These are phyloP conservation scores for Hemitrygon akajei DNA, from an alignment of 2,797 vertebrate species.

Conservation along the genomic window DNA sequence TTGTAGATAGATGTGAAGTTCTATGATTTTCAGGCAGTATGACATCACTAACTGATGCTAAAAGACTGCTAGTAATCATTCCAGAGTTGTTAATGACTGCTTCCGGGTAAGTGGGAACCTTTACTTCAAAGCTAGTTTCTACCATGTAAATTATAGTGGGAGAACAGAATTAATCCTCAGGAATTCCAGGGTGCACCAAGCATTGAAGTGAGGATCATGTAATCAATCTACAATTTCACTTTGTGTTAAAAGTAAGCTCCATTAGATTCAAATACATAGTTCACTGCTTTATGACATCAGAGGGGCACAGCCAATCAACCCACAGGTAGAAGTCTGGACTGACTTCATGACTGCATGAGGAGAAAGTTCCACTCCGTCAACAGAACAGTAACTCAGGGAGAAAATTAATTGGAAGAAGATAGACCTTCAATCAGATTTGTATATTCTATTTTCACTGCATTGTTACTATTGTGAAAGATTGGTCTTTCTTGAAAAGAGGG, in stretches of 20 bases:
- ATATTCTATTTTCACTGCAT: background rate
- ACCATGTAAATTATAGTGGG: background rate
- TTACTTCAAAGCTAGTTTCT: background rate
- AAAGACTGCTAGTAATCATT: constrained; percentile 2
- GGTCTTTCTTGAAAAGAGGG: background rate
- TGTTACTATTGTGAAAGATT: background rate
- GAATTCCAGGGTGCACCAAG: background rate
- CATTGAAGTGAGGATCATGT: background rate
- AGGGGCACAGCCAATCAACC: background rate
- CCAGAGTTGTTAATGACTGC: background rate
- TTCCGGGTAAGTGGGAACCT: background rate
- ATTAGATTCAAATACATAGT: background rate
- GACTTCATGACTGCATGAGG: background rate
- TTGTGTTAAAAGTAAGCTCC: background rate
- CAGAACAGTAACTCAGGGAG: background rate
- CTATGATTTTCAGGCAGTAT: background rate
- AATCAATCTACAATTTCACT: background rate
- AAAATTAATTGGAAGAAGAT: background rate
- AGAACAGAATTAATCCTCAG: background rate
- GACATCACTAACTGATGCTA: constrained; percentile 10
- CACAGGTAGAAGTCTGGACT: background rate
- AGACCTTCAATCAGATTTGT: background rate
- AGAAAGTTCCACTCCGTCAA: background rate
- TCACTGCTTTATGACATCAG: background rate
- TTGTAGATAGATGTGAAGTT: background rate